Conservation (phyloP, 2,797 vertebrate species). For the Paguma larvata region DNA sequence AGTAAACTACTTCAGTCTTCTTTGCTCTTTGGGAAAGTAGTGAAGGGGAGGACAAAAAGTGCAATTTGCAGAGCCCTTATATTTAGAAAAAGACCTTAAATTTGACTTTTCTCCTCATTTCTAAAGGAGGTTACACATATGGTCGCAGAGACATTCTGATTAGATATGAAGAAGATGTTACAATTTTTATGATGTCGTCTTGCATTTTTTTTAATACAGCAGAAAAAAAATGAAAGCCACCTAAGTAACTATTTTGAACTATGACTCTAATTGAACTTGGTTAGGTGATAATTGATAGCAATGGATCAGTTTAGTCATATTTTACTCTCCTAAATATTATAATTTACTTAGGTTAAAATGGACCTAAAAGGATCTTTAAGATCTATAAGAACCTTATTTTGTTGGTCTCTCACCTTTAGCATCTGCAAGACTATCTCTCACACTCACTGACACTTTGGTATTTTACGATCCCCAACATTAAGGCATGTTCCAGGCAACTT, state of each 20-base stretch:
- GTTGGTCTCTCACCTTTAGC: not conserved
- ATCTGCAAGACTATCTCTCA: not conserved
- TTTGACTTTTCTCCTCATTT: not conserved
- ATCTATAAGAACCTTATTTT: not conserved
- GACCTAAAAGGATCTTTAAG: not conserved
- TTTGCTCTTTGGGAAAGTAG: not conserved
- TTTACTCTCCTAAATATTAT: not conserved
- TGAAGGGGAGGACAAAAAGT: not conserved
- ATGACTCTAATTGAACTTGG: not conserved
- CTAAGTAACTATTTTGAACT: not conserved
- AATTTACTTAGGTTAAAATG: constrained; percentile 1
- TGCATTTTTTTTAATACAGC: not conserved
- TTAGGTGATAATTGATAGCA: not conserved
- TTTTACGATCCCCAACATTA: not conserved
- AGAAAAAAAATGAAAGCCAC: not conserved
- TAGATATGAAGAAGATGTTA: not conserved
- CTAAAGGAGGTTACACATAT: not conserved
- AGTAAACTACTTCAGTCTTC: not conserved
- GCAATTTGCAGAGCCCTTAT: not conserved
- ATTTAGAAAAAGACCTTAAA: not conserved
- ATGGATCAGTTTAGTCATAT: not conserved
- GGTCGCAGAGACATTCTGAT: not conserved
- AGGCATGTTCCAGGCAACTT: not conserved
- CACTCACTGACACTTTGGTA: not conserved
- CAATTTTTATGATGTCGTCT: not conserved